Percentiles rank a stretch among this genome's conserved stretches.
phyloP scores from a whole-genome alignment of 2,888 invertebrate genomes.

The Conus canariensis region DNA sequence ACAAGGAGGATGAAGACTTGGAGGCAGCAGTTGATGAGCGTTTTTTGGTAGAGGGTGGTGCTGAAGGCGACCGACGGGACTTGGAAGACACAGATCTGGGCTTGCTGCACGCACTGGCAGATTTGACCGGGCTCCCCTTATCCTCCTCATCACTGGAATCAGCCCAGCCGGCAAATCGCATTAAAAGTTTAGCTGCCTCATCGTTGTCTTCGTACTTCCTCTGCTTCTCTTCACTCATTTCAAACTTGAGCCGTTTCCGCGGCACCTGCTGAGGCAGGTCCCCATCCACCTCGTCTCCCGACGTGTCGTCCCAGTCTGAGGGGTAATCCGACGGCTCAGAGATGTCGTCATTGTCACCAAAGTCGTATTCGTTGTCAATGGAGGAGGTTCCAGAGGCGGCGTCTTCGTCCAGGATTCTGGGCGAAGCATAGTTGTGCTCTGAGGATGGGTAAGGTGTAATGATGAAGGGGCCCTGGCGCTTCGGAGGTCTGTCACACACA shows the following conservation, averaged over 20 bases:
- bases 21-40: not conserved
- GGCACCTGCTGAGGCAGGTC: conserved; percentile 48
- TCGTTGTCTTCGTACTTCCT: conserved; percentile 81
- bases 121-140: not conserved
- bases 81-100: not conserved
- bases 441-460: conserved; percentile 93
- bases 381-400: conserved; percentile 72
- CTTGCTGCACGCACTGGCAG: not conserved
- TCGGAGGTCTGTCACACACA: not conserved
- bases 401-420: conserved; percentile 62
- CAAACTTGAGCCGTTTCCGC: conserved; percentile 44
- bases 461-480: conserved; percentile 79
- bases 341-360: conserved; percentile 62
- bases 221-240: conserved; percentile 55
- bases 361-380: conserved; percentile 78
- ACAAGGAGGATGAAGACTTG: not conserved
- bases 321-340: conserved; percentile 52
- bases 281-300: conserved; percentile 69
- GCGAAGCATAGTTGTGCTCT: conserved; percentile 92
- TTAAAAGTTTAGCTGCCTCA: conserved; percentile 88
- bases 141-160: not conserved
- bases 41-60: not conserved
- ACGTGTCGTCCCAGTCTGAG: conserved; percentile 57
- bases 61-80: not conserved
- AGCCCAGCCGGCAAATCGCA: conserved; percentile 87